Evolutionary conservation across 2,113 vertebrate species (phyloP), one percentile per base, ranked within the genome.

Genomic region (Montifringilla adamsi): DNA sequence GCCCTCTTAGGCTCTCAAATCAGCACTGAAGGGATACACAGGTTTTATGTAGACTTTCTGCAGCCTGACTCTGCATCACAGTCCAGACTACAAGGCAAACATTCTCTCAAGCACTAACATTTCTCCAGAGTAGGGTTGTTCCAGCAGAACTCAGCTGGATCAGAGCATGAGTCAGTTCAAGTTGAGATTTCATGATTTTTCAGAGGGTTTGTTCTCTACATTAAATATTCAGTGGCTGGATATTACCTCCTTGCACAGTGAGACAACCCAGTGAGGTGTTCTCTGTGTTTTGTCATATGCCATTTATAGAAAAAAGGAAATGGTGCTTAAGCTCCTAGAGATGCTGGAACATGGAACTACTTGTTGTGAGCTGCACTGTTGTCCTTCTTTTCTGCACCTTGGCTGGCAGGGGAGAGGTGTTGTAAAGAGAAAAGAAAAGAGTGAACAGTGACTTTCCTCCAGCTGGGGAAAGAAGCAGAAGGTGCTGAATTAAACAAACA

Each of bases 401-500:
- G 35, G 75, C 85, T 82, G 64, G 28, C 4, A 6, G 44, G 21
- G 31, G 52, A 78, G 75, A 87, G 70, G 41, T 64, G 72, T 17
- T 73, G 74, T 75, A 93, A 96, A 93, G 73, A 94, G 78, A 80
- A 84, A 68, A 87, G 53, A 75, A 80, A 91, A 59, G 41, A 91
- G 76, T n/a, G 90, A 95, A 47, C 67, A 90, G 63, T 52, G 69
- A 85, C 81, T 96, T 95, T 67, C 72, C 93, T 73, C 68, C 24
- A 22, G 30, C 39, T 73, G 11, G 0, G 77, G 83, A 97, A 85
- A 73, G 92, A 92, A 94, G 93, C 93, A 97, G 95, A 97, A 96
- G 96, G 95, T 92, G 73, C 60, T 0, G 76, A 66, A 87, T 88
- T 91, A 97, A 97, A 94, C 82, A 95, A 96, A 97, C 95, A 96